Percentiles rank a stretch among this genome's conserved stretches.
Conservation (phyloP, 2,113 vertebrate genomes). For the Trinectes maculatus region DNA sequence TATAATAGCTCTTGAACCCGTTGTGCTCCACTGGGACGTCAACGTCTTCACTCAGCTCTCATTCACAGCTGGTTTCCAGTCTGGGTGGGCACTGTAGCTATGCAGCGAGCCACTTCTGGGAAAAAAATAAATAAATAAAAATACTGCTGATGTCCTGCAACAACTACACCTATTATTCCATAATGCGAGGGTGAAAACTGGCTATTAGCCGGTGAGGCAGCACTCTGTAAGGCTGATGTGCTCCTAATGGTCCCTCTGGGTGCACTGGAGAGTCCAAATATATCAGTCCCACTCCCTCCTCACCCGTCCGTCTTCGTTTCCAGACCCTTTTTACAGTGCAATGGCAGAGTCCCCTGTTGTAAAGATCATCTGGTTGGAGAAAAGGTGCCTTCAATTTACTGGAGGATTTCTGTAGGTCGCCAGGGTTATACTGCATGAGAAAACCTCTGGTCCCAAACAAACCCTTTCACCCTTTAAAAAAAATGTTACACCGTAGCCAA, state of each 20-base stretch:
- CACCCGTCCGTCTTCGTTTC: slow-evolving; percentile 31
- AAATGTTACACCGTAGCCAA: too few species aligned
- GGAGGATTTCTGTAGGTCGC: slow-evolving; percentile 24
- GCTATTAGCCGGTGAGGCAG: slow-evolving; percentile 56
- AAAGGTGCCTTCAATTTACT: slow-evolving; percentile 39
- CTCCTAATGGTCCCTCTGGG: slow-evolving; percentile 60
- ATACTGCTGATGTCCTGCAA: slow-evolving; percentile 50
- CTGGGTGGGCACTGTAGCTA: slow-evolving; percentile 12
- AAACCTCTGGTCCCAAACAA: slow-evolving; percentile 20
- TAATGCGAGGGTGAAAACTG: slow-evolving; percentile 52
- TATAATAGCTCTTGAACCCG: neutral
- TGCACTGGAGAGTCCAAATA: slow-evolving; percentile 42
- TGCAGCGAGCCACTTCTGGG: slow-evolving; percentile 19
- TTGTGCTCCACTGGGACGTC: neutral
- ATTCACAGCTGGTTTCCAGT: slow-evolving; percentile 23
- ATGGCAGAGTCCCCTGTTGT: slow-evolving; percentile 26
- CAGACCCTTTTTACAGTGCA: slow-evolving; percentile 26
- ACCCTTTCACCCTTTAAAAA: neutral
- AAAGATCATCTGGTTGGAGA: slow-evolving; percentile 43
- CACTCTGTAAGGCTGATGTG: slow-evolving; percentile 50
- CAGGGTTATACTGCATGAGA: neutral
- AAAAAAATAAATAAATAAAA: slow-evolving; percentile 6
- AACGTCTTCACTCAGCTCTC: slow-evolving; percentile 8
- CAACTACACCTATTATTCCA: slow-evolving; percentile 56
- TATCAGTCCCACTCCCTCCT: slow-evolving; percentile 40